phyloP scores from a whole-genome alignment of 1,140 invertebrate species.

The Eufriesea mexicana region DNA sequence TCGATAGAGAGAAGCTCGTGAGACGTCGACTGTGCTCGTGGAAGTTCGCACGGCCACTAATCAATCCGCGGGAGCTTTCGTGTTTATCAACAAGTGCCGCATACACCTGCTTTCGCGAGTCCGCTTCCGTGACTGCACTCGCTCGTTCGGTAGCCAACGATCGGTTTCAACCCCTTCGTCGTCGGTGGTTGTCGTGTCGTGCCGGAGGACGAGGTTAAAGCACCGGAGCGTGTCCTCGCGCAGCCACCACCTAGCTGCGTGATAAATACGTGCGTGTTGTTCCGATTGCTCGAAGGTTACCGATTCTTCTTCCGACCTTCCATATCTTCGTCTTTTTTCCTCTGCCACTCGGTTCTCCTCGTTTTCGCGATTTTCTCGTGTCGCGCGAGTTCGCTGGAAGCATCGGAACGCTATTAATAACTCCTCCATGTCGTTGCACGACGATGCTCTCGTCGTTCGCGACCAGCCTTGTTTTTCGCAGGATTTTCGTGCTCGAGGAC shows the following conservation, averaged over 20 bases:
- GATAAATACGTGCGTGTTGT: conserved; percentile 1
- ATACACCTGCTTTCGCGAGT: conserved; percentile 43
- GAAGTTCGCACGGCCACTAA: conserved; percentile 70
- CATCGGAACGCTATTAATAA: conserved; percentile 19
- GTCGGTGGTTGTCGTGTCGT: neutral
- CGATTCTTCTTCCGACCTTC: neutral
- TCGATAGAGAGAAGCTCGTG: conserved; percentile 65
- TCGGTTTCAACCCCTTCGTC: neutral
- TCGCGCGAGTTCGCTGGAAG: neutral
- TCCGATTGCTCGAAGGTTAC: neutral
- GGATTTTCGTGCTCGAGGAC: neutral
- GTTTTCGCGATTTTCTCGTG: neutral
- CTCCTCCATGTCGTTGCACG: conserved; percentile 35
- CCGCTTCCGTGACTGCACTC: conserved; percentile 8
- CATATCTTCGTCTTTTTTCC: neutral
- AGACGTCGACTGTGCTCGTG: conserved; percentile 71
- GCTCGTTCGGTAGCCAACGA: neutral
- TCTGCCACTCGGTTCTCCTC: too few relatives aligned
- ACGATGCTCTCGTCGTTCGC: neutral
- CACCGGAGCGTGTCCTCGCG: neutral
- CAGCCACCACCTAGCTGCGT: neutral
- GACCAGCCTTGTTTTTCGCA: neutral
- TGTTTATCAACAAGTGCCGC: conserved; percentile 77
- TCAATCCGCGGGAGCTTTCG: conserved; percentile 67
- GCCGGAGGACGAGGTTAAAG: conserved; percentile 3